Conservation (phyloP, 2,888 invertebrate genomes). For the Pseudococcus longispinus region DNA sequence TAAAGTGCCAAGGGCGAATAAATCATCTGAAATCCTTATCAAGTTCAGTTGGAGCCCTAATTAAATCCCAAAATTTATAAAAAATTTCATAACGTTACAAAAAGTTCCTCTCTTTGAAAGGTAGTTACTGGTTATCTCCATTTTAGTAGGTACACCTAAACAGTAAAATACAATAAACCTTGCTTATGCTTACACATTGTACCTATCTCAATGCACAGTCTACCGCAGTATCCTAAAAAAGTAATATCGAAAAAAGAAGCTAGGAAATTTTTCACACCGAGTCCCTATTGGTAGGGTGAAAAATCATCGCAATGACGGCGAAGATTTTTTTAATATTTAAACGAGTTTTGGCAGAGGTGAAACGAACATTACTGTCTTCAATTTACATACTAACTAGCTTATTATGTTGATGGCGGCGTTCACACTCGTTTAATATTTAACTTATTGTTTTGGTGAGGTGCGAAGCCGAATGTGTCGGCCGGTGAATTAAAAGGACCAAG, state of each 20-base stretch:
- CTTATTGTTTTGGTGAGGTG: not conserved
- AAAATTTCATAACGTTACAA: too few species aligned
- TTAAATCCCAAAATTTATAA: too few species aligned
- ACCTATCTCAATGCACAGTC: not conserved
- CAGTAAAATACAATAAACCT: not conserved
- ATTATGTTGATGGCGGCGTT: not conserved
- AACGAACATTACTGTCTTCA: conserved; percentile 14
- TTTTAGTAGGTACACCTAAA: too few species aligned
- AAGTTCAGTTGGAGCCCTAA: too few species aligned
- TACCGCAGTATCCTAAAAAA: not conserved
- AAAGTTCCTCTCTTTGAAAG: too few species aligned
- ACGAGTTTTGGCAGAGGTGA: not conserved
- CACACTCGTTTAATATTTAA: not conserved
- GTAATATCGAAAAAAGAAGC: not conserved
- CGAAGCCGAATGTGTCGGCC: not conserved
- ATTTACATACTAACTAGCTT: conserved; percentile 31
- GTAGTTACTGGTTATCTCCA: too few species aligned
- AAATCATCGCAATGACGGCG: not conserved
- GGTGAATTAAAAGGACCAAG: not conserved
- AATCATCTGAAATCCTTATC: too few species aligned
- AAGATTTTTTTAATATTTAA: conserved; percentile 27
- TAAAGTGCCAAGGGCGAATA: too few species aligned
- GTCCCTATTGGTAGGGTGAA: not conserved
- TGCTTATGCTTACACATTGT: not conserved
- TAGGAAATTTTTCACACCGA: not conserved